Base-by-base conservation (phyloP, 1,140 invertebrate genomes). In the Maniola jurtina region DNA sequence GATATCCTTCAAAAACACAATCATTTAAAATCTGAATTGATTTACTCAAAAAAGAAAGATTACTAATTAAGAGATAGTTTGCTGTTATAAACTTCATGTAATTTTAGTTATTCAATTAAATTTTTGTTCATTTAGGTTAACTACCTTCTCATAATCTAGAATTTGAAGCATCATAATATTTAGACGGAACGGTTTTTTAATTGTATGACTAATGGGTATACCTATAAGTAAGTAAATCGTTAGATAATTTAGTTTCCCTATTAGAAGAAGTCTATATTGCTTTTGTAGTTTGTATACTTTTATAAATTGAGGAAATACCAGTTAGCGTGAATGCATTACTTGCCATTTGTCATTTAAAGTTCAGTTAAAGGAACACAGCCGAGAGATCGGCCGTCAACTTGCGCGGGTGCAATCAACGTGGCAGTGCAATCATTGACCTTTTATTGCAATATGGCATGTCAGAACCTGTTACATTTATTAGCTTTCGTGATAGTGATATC, bases 381-480 rank as follows among this genome's bases (percentile, higher is more conserved):
- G 58, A 15, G 35, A 40, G 52, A 36, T 48, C 33, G 61, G 54
- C 47, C 68, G 68, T 63, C 60, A 42, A n/a, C 14, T 63, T 57
- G 35, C 61, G 61, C 42, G 58, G 36, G 14, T 34, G 50, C 13
- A 55, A 48, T 64, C 11, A 10, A 45, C 11, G 50, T 48, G 56
- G 55, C 15, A 56, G 15, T 62, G 10, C 63, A 72, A 40, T 34
- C 68, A 62, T 73, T 78, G 66, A 75, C 71, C 72, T 54, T 45
- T 5, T 45, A 61, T 34, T 34, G 56, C 55, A 50, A 50, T 5
- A 72, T 75, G 73, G 59, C 35, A 55, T 11, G 45, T 40, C 38
- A 48, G 60, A 74, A 75, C 57, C 63, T 71, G 48, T 38, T 69
- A 50, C 52, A 65, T 47, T 66, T 72, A 52, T 52, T 71, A 14